Base-by-base conservation (phyloP, 1,140 invertebrate species). In the Mactra quadrangularis region DNA sequence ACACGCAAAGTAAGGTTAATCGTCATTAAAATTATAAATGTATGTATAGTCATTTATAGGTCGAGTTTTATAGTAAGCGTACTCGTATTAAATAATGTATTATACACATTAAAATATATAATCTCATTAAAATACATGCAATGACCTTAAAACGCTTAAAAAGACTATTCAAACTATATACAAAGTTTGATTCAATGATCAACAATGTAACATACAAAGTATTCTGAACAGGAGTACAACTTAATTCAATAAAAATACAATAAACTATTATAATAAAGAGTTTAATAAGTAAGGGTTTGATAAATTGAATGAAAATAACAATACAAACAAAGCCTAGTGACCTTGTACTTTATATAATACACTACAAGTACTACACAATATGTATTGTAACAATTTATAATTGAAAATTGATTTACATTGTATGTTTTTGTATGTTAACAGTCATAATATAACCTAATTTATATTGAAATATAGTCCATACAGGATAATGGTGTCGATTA, bases 261-360 rank as follows among this genome's bases (percentile, higher is more conserved):
- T 57, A 41, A 31, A 41, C 35, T 72, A 55, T 72, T 72, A 72
- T 55, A 55, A 17, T 55, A n/a, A 31, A n/a, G 31, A 27, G 22
- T 72, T 70, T 72, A 72, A 55, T 55, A 55, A 55, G n/a, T n/a
- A 72, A 55, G 35, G n/a, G n/a, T 38, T 53, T 57, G 57, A 25
- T 74, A 55, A 74, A 74, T n/a, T 38, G 31, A 55, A 74, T 41
- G n/a, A 50, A 15, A 19, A 17, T 59, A 38, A 57, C 31, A 35
- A 57, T 38, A 1, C 17, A 22, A 41, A 41, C 52, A 74, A 74
- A 57, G 15, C 1, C 29, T n/a, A n/a, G 7, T 53, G 55, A 55
- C 52, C 29, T 72, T 33, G 53, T 9, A 52, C 55, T 0, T 38
- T 29, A 27, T 68, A 22, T 11, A 27, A 25, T 45, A 9, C 60